Conservation (phyloP, 2,888 invertebrate genomes). For the Thyatira batis region DNA sequence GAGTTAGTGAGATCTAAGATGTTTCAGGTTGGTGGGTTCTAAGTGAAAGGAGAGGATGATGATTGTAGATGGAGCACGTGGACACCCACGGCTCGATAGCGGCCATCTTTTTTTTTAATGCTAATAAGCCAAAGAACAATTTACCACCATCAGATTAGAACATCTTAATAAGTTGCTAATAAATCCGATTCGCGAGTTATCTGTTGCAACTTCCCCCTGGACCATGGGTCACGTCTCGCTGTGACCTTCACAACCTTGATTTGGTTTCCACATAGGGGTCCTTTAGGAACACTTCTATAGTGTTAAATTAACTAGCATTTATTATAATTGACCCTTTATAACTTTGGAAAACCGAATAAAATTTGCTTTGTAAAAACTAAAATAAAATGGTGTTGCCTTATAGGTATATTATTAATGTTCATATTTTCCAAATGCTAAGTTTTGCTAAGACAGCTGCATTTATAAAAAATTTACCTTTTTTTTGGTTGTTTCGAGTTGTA, state of each 20-base stretch:
- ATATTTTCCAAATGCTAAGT: too few species aligned
- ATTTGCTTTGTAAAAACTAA: too few species aligned
- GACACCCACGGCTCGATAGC: conserved; percentile 82
- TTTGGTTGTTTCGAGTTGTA: too few species aligned
- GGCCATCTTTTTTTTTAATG: conserved; percentile 59
- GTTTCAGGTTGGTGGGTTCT: conserved; percentile 57
- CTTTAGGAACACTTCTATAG: conserved; percentile 72
- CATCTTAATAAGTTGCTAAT: conserved; percentile 52
- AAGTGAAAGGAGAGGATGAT: conserved; percentile 56
- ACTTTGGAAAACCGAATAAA: conserved; percentile 64
- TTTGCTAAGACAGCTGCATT: too few species aligned
- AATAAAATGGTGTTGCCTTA: too few species aligned
- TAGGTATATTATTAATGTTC: too few species aligned
- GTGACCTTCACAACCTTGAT: conserved; percentile 90
- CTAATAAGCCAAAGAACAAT: conserved; percentile 65
- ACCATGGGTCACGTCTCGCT: conserved; percentile 86
- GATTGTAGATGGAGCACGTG: conserved; percentile 64
- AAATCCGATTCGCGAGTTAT: conserved; percentile 55
- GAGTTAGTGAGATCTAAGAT: conserved; percentile 62
- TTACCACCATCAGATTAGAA: conserved; percentile 57
- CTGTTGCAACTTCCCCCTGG: conserved; percentile 62
- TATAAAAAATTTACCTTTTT: too few species aligned
- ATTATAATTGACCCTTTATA: conserved; percentile 55
- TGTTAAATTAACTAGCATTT: conserved; percentile 52
- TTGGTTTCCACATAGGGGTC: conserved; percentile 90